These are phyloP conservation scores for Syrmaticus mikado DNA, from an alignment of 2,113 vertebrate genomes.

Conservation along the genomic window DNA sequence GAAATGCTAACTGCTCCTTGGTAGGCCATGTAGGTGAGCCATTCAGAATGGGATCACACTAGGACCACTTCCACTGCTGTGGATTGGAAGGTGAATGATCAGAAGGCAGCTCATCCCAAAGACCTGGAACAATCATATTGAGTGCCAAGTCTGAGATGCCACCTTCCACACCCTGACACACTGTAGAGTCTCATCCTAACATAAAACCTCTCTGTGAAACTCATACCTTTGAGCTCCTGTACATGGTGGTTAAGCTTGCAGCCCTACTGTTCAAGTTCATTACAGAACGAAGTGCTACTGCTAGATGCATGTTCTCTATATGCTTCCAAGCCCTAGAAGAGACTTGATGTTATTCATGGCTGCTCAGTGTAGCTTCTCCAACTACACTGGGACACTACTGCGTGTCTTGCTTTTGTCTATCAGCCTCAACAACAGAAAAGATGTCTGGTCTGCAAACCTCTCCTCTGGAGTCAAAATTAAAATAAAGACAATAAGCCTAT, in stretches of 20 bases:
- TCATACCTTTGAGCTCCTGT: not conserved
- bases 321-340: not conserved
- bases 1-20: not conserved
- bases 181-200: not conserved
- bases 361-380: not conserved
- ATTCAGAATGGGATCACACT: not conserved
- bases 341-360: not conserved
- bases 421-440: not conserved
- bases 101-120: not conserved
- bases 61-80: not conserved
- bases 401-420: not conserved
- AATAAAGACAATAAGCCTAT: not conserved
- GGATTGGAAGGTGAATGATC: not conserved
- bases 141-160: not conserved
- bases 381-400: accelerated
- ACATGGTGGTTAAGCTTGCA: not conserved
- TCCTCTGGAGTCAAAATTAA: not conserved
- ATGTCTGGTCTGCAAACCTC: not conserved
- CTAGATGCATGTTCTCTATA: not conserved
- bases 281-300: not conserved
- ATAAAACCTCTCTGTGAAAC: not conserved
- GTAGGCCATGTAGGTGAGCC: not conserved
- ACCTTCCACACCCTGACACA: not conserved
- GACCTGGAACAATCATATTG: not conserved
- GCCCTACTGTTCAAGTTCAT: not conserved